phyloP scores from a whole-genome alignment of 2,797 vertebrate genomes.

The Hirundo rustica region DNA sequence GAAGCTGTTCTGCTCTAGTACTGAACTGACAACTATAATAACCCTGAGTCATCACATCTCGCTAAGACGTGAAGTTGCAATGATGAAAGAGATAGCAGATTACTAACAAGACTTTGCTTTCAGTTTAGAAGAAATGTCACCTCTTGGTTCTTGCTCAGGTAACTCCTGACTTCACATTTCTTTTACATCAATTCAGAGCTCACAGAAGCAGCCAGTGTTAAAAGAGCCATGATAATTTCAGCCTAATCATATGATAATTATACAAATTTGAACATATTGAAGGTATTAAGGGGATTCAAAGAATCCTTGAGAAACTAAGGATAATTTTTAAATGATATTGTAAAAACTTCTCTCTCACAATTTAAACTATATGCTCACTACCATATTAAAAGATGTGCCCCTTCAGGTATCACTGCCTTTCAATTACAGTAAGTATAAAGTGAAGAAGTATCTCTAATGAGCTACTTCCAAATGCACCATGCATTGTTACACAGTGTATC shows the following conservation, averaged over 20 bases:
- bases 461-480: neutral
- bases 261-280: neutral
- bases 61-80: neutral
- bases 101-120: neutral
- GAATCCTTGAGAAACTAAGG: neutral
- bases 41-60: slow-evolving; percentile 20
- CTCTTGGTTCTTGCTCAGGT: neutral
- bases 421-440: neutral
- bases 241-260: neutral
- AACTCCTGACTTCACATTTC: neutral
- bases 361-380: neutral
- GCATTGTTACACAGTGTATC: neutral
- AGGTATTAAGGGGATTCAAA: neutral
- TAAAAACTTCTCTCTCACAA: neutral
- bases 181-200: neutral
- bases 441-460: neutral
- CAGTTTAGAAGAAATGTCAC: neutral
- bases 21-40: slow-evolving; percentile 13
- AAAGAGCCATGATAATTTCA: neutral
- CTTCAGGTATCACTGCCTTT: neutral
- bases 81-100: neutral
- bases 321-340: neutral
- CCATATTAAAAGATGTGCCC: neutral
- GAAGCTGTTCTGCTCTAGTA: slow-evolving; percentile 47
- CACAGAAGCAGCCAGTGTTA: neutral